Conservation (phyloP, 2,113 vertebrate genomes). For the Corythornis cristatus region DNA sequence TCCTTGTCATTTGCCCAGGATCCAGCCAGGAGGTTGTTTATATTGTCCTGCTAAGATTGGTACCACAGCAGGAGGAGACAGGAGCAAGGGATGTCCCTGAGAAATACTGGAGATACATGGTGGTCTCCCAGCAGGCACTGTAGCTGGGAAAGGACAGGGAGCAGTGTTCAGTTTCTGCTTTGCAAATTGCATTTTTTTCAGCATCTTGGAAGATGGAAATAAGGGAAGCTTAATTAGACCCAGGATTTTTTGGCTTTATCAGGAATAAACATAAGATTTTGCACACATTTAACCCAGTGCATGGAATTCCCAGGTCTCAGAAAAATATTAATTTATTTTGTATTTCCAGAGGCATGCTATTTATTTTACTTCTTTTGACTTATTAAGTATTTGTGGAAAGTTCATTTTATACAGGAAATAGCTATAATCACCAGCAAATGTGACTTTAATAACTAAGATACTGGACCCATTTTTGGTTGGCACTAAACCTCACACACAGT, state of each 20-base stretch:
- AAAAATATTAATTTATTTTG: slow-evolving; percentile 45
- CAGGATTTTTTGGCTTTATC: slow-evolving; percentile 3
- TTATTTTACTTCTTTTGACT: slow-evolving; percentile 62
- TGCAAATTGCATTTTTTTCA: background rate
- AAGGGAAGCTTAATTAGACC: background rate
- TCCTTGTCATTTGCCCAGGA: background rate
- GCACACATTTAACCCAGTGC: background rate
- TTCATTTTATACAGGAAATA: slow-evolving; percentile 74
- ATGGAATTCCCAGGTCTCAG: background rate
- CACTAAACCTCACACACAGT: slow-evolving; percentile 32
- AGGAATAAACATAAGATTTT: background rate
- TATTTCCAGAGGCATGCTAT: slow-evolving; percentile 35
- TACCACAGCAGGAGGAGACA: background rate
- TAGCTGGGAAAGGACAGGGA: background rate
- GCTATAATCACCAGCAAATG: slow-evolving; percentile 69
- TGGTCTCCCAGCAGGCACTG: background rate
- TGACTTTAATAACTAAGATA: slow-evolving; percentile 72
- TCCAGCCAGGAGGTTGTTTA: background rate
- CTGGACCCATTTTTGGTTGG: slow-evolving; percentile 62
- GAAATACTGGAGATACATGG: background rate
- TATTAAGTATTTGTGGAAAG: slow-evolving; percentile 67
- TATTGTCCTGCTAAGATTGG: background rate
- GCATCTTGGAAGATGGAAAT: background rate
- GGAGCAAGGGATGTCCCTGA: background rate
- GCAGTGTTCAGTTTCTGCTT: background rate